These are phyloP conservation scores for Rattus norvegicus DNA, from an alignment of 2,113 vertebrate genomes.

Conservation along the genomic window DNA sequence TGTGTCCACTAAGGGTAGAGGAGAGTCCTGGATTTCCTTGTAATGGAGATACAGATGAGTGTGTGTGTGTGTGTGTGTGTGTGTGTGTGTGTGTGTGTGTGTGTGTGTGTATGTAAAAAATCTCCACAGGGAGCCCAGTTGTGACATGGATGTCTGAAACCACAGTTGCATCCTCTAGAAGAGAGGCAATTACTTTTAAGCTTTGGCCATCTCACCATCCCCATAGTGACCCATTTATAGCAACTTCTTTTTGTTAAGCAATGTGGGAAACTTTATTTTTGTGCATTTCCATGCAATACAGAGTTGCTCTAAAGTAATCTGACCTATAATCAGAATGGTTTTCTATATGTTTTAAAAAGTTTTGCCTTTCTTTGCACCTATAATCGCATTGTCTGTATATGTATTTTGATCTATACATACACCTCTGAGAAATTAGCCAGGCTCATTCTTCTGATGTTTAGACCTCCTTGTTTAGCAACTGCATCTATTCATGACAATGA, in stretches of 20 bases:
- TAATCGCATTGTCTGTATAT: neutral
- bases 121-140: neutral
- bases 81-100: no score
- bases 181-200: neutral
- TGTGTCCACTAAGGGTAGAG: neutral
- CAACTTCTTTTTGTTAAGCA: neutral
- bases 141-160: neutral
- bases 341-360: neutral
- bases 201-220: neutral
- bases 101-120: no score
- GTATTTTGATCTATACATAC: neutral
- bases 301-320: neutral
- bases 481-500: neutral
- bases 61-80: no score
- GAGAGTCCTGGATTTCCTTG: neutral
- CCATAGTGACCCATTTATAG: neutral
- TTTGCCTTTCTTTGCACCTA: neutral
- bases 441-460: neutral
- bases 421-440: neutral
- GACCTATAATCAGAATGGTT: no score
- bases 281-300: neutral
- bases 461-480: neutral
- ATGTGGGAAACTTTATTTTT: neutral
- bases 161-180: neutral
- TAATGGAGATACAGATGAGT: neutral